Percentiles rank a stretch among this genome's conserved stretches.
Conservation (phyloP, 2,888 invertebrate species). For the Mylabris sibirica region DNA sequence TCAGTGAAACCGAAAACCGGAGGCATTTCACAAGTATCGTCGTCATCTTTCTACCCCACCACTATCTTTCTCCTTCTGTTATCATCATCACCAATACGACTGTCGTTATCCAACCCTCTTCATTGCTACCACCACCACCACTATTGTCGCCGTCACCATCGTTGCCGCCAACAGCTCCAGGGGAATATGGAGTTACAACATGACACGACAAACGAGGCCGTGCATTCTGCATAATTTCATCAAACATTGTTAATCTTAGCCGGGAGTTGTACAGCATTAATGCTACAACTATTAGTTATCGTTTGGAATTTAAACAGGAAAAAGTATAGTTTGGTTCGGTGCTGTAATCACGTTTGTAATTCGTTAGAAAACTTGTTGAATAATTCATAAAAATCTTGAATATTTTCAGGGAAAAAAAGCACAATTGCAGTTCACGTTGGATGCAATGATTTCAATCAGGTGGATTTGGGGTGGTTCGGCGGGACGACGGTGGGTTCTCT, state of each 20-base stretch:
- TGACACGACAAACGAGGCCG: conserved; percentile 46
- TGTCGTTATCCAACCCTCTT: conserved; percentile 34
- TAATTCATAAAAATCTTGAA: conserved; percentile 32
- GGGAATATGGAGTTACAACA: conserved; percentile 57
- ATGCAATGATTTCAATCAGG: conserved; percentile 56
- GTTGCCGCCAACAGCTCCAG: conserved; percentile 10
- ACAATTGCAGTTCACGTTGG: conserved; percentile 40
- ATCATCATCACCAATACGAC: too few species aligned
- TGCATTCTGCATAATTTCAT: conserved; percentile 52
- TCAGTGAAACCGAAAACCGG: conserved; percentile 54
- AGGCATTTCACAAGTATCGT: conserved; percentile 20
- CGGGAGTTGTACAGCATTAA: conserved; percentile 16
- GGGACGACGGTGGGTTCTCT: conserved; percentile 50
- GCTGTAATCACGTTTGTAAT: not conserved
- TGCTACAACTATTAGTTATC: conserved; percentile 16
- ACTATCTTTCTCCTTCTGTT: conserved; percentile 41
- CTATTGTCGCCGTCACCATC: not conserved
- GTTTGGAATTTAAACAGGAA: not conserved
- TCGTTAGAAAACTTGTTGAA: conserved; percentile 19
- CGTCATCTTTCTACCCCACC: conserved; percentile 9
- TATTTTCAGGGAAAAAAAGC: conserved; percentile 30
- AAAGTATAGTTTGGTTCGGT: not conserved
- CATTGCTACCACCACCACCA: conserved; percentile 11
- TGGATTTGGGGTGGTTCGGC: conserved; percentile 43
- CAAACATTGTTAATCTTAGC: conserved; percentile 39